phyloP scores from a whole-genome alignment of 2,797 vertebrate species.

The Champsocephalus esox region DNA sequence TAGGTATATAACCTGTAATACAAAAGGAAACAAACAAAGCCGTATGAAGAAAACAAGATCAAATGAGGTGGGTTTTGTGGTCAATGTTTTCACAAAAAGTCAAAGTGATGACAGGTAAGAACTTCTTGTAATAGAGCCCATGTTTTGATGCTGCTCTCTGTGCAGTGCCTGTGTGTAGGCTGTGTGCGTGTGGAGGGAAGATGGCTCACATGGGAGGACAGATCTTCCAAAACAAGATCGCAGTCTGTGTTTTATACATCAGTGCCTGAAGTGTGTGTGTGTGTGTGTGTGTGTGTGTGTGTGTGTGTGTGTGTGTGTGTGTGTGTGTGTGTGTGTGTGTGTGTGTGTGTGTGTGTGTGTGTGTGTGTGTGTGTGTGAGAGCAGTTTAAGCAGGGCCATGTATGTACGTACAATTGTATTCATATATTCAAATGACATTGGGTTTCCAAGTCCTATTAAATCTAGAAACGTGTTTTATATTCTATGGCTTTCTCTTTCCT shows the following conservation, averaged over 20 bases:
- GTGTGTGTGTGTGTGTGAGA: not conserved
- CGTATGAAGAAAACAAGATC: constrained; percentile 11
- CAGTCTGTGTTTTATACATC: constrained; percentile 73
- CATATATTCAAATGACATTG: not conserved
- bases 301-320: too few relatives aligned
- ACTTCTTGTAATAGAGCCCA: constrained; percentile 17
- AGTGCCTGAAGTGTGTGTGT: constrained; percentile 35
- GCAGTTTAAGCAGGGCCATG: constrained; percentile 9
- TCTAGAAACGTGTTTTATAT: constrained; percentile 18
- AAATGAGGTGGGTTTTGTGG: constrained; percentile 16
- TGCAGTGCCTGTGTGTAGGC: constrained; percentile 20
- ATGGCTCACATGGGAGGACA: constrained; percentile 56
- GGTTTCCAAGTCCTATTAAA: constrained; percentile 1
- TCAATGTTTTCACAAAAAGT: constrained; percentile 32
- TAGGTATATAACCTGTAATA: not conserved
- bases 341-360: not conserved
- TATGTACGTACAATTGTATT: constrained; percentile 6
- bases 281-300: not conserved
- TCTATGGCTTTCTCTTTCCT: not conserved
- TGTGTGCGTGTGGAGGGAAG: constrained; percentile 26
- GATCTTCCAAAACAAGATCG: constrained; percentile 52
- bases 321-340: constrained; percentile 5
- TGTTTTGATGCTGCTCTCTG: constrained; percentile 56
- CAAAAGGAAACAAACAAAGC: constrained; percentile 28
- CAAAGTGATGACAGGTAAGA: constrained; percentile 41